Conservation (phyloP, 2,113 vertebrate genomes). For the Furnarius figulus region DNA sequence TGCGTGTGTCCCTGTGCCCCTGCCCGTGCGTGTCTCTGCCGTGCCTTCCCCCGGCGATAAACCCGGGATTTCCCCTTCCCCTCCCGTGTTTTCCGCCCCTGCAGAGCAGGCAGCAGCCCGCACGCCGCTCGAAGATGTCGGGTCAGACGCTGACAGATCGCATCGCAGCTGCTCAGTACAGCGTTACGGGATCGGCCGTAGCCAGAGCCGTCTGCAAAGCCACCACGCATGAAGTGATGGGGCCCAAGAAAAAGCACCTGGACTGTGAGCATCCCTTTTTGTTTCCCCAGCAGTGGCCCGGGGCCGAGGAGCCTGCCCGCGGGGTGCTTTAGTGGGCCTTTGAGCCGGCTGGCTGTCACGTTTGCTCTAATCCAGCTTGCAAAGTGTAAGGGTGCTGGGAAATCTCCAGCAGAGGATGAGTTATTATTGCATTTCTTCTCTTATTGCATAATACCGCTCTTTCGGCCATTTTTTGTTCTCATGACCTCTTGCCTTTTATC, state of each 20-base stretch:
- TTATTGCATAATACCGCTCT: constrained; percentile 50
- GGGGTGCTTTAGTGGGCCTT: not conserved
- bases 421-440: constrained; percentile 29
- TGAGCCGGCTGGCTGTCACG: not conserved
- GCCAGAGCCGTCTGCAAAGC: constrained; percentile 97
- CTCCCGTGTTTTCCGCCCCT: not conserved
- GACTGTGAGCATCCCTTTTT: constrained; percentile 87
- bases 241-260: constrained; percentile 99
- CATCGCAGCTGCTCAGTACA: constrained; percentile 97
- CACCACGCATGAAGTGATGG: constrained; percentile 98
- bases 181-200: constrained; percentile 94
- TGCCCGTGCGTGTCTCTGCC: not conserved
- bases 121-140: constrained; percentile 88
- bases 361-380: not conserved
- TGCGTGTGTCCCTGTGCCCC: not conserved
- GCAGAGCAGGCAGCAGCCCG: constrained; percentile 64
- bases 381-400: not conserved
- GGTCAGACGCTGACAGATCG: constrained; percentile 97
- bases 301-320: not conserved
- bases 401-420: not conserved
- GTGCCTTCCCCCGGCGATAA: not conserved
- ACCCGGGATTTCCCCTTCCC: not conserved
- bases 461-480: not conserved
- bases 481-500: constrained; percentile 27
- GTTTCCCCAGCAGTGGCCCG: not conserved